These are phyloP conservation scores for Oligia fasciuncula DNA, from an alignment of 2,888 invertebrate species.

Conservation along the genomic window DNA sequence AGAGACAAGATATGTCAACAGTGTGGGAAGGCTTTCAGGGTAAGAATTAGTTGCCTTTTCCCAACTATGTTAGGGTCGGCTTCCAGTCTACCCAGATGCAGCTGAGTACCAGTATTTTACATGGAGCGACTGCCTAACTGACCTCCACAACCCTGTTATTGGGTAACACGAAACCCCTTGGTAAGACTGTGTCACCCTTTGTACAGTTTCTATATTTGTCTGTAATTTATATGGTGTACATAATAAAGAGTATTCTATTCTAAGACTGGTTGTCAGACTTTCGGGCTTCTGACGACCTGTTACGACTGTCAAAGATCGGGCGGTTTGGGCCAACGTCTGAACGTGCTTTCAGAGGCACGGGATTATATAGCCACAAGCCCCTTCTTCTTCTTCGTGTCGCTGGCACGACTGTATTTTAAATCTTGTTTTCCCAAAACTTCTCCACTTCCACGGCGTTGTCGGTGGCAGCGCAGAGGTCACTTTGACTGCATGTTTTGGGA, in stretches of 20 bases:
- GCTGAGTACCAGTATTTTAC: neutral
- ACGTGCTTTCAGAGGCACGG: neutral
- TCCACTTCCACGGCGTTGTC: too few relatives aligned
- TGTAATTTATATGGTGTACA: too few relatives aligned
- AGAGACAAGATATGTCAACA: constrained; percentile 81
- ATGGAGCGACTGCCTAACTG: neutral
- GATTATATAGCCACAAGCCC: too few relatives aligned
- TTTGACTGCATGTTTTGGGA: too few relatives aligned
- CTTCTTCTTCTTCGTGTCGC: too few relatives aligned
- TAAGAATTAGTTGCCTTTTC: constrained; percentile 52
- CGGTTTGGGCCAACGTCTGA: neutral
- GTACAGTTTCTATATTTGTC: too few relatives aligned
- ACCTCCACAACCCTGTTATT: neutral
- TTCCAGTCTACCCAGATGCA: neutral
- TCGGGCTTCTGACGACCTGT: neutral
- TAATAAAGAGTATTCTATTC: too few relatives aligned
- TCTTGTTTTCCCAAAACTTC: too few relatives aligned
- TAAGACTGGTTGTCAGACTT: neutral
- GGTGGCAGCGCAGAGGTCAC: too few relatives aligned
- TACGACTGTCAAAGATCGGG: neutral
- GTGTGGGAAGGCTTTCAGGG: constrained; percentile 82
- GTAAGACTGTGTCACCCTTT: neutral
- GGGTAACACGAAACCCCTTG: too few relatives aligned
- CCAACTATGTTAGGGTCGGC: too few relatives aligned
- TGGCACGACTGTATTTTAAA: too few relatives aligned